Evolutionary conservation across 2,797 vertebrate genomes (phyloP).

Genomic region (Mormyrops boulengeri): DNA sequence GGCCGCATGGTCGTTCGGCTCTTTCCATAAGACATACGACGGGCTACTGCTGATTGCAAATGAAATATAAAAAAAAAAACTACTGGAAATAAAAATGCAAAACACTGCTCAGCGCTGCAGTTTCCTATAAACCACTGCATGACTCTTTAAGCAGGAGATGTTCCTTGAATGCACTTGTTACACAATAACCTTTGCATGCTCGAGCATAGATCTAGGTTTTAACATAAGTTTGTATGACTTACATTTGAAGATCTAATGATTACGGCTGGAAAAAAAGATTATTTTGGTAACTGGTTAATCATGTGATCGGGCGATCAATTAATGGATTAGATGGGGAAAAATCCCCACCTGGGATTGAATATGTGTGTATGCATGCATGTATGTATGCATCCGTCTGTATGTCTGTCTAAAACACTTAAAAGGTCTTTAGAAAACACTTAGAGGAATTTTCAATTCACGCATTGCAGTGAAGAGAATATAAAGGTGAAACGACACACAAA

Average conservation of each 20-base stretch:
- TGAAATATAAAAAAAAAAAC: neutral
- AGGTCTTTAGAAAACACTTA: neutral
- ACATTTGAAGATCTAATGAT: neutral
- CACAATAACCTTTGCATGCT: neutral
- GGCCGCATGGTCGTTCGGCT: neutral
- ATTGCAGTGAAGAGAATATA: neutral
- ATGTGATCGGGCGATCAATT: neutral
- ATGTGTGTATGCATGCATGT: neutral
- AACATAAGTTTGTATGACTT: neutral
- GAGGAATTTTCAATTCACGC: neutral
- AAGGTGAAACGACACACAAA: neutral
- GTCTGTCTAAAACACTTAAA: neutral
- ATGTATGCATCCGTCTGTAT: neutral
- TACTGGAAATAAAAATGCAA: neutral
- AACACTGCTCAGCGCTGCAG: neutral
- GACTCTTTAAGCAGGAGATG: neutral
- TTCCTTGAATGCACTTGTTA: neutral
- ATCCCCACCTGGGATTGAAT: neutral
- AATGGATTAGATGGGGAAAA: neutral
- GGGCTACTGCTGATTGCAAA: neutral
- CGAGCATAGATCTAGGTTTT: neutral
- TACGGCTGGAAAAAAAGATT: neutral
- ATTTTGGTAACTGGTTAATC: neutral
- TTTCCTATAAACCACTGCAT: neutral
- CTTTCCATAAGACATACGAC: neutral